These are phyloP conservation scores for Lytechinus variegatus DNA, from an alignment of 35 echinoderm and acorn worm genomes.

Conservation along the genomic window DNA sequence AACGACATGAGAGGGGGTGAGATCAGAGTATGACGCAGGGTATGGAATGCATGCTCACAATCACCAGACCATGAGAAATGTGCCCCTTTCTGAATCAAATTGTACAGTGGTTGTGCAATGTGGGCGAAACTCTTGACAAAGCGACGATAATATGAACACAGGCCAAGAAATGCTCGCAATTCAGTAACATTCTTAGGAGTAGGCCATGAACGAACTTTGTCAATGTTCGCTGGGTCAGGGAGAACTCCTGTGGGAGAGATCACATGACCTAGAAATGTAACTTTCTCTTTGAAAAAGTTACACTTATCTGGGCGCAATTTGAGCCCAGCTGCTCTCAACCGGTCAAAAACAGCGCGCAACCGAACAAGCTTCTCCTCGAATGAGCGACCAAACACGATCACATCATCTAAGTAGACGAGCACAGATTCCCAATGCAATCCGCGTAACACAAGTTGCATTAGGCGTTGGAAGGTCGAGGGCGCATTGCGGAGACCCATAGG, in stretches of 20 bases:
- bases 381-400: not conserved
- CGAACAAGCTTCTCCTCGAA: slow-evolving; percentile 20
- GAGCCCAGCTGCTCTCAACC: slow-evolving; percentile 17
- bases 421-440: slow-evolving; percentile 30
- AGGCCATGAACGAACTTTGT: slow-evolving; percentile 58
- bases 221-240: slow-evolving; percentile 51
- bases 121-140: slow-evolving; percentile 62
- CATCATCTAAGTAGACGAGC: slow-evolving; percentile 43
- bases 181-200: slow-evolving; percentile 29
- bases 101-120: slow-evolving; percentile 57
- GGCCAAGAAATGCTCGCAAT: slow-evolving; percentile 55
- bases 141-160: slow-evolving; percentile 66
- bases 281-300: slow-evolving; percentile 25
- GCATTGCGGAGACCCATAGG: slow-evolving; percentile 57
- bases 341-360: slow-evolving; percentile 23
- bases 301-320: slow-evolving; percentile 52
- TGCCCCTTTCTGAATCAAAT: slow-evolving; percentile 54
- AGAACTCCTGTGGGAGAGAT: slow-evolving; percentile 45
- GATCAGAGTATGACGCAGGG: slow-evolving; percentile 46
- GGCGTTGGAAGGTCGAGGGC: slow-evolving; percentile 44
- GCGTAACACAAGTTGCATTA: slow-evolving; percentile 27
- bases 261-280: slow-evolving; percentile 68
- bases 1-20: slow-evolving; percentile 69
- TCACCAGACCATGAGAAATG: slow-evolving; percentile 49
- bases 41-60: slow-evolving; percentile 29